Percentiles rank a stretch among this genome's conserved stretches.
Conservation (phyloP, 2,888 invertebrate species). For the Anarsia innoxiella region DNA sequence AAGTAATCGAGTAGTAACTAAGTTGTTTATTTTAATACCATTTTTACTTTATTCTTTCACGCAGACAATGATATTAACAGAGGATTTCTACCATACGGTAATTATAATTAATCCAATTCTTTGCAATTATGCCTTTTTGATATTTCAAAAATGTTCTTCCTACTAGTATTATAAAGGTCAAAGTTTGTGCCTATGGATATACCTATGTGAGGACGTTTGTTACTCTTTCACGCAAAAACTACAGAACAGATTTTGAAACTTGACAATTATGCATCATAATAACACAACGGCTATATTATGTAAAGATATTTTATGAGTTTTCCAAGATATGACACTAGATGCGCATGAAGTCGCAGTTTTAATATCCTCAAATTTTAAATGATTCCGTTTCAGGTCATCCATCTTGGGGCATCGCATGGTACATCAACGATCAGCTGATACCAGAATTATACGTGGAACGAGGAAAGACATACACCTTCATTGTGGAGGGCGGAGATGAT, state of each 20-base stretch:
- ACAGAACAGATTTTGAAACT: background rate
- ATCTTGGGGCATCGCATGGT: constrained; percentile 95
- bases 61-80: constrained; percentile 61
- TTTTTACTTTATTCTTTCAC: constrained; percentile 33
- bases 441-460: constrained; percentile 92
- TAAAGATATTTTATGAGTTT: too few relatives aligned
- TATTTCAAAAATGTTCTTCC: too few relatives aligned
- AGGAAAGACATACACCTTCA: constrained; percentile 89
- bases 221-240: background rate
- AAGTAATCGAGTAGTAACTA: too few relatives aligned
- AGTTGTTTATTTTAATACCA: too few relatives aligned
- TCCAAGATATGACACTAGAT: too few relatives aligned
- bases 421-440: constrained; percentile 91
- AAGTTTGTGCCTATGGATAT: too few relatives aligned
- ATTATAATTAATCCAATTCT: constrained; percentile 17
- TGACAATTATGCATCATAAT: too few relatives aligned
- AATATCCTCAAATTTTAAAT: too few relatives aligned
- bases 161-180: too few relatives aligned
- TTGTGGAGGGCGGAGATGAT: constrained; percentile 90
- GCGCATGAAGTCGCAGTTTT: too few relatives aligned
- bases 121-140: background rate
- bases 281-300: too few relatives aligned
- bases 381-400: constrained; percentile 70
- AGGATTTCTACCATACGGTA: constrained; percentile 51
- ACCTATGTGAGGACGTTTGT: background rate